Conservation (phyloP, 2,113 vertebrate genomes). For the Microcebus ravelobensis region DNA sequence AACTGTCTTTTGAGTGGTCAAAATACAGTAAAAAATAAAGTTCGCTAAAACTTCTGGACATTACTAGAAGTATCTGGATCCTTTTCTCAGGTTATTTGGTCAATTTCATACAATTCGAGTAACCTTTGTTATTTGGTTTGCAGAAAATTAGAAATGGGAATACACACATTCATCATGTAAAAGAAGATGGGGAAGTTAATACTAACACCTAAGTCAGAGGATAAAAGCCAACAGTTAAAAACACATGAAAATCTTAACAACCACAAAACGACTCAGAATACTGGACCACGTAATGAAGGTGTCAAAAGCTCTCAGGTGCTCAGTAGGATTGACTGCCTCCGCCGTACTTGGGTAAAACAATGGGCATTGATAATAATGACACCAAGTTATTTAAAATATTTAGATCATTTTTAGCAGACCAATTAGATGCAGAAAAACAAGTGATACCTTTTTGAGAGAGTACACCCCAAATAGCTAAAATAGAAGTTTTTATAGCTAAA, state of each 20-base stretch:
- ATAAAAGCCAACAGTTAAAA: neutral
- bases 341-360: neutral
- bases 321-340: neutral
- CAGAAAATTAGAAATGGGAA: neutral
- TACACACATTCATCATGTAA: neutral
- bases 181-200: neutral
- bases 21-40: neutral
- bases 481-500: neutral
- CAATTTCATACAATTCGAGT: neutral
- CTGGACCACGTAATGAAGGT: neutral
- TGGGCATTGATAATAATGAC: neutral
- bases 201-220: neutral
- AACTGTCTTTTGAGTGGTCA: neutral
- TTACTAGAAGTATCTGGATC: neutral
- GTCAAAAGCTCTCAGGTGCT: neutral
- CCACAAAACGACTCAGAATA: neutral
- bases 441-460: neutral
- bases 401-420: neutral
- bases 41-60: neutral
- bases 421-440: neutral
- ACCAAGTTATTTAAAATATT: neutral
- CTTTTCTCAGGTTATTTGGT: neutral
- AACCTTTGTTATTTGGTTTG: neutral
- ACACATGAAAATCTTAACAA: neutral
- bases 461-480: neutral